Evolutionary conservation across 2,888 invertebrate genomes (phyloP).

Genomic region (Dasypolia templi): DNA sequence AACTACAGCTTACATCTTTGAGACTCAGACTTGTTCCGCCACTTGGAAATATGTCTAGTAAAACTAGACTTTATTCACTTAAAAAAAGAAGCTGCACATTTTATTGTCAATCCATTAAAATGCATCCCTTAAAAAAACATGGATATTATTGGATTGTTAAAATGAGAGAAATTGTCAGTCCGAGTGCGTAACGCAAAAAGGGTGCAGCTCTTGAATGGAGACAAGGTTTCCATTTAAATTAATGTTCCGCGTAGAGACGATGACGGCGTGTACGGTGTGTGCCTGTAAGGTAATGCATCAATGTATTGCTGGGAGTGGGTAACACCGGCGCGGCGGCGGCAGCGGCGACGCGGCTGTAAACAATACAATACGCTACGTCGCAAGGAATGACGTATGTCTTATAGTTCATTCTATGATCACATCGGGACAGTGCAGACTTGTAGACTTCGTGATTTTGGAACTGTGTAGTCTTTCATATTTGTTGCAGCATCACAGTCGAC

Average conservation of each 20-base stretch:
- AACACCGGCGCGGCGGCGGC: background rate
- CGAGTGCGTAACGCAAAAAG: background rate
- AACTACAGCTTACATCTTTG: constrained; percentile 4
- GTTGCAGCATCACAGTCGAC: background rate
- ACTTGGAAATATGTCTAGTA: background rate
- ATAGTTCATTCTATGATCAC: constrained; percentile 30
- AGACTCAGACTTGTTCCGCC: background rate
- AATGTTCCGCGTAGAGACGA: background rate
- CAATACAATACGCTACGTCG: constrained; percentile 14
- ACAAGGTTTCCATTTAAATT: constrained; percentile 5
- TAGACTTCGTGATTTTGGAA: background rate
- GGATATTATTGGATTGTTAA: background rate
- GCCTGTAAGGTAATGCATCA: constrained; percentile 26
- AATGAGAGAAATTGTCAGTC: background rate
- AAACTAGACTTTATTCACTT: too few relatives aligned
- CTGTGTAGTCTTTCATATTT: background rate
- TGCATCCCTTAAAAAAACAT: background rate
- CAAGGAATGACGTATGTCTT: constrained; percentile 14
- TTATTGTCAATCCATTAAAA: background rate
- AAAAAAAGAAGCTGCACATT: too few relatives aligned
- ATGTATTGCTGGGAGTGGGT: background rate
- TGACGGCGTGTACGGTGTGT: background rate
- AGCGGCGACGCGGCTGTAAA: background rate
- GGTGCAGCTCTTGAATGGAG: background rate
- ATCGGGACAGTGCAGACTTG: background rate